Percentiles rank a stretch among this genome's conserved stretches.
phyloP scores from a whole-genome alignment of 2,888 invertebrate genomes.

The Luperina nickerlii region DNA sequence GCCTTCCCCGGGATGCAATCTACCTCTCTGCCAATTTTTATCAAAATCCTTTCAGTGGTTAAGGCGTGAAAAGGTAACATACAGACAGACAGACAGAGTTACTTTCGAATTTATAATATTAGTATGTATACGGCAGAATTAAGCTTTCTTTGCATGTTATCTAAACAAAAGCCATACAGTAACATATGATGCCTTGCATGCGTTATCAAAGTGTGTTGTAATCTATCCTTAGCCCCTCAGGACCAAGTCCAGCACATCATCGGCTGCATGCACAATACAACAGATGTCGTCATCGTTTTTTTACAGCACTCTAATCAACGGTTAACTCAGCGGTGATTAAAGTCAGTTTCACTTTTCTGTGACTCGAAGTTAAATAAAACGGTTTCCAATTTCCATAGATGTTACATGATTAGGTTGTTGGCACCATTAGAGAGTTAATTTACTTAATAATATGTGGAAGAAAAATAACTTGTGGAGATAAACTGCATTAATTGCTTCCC shows the following conservation, averaged over 20 bases:
- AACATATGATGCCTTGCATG: neutral
- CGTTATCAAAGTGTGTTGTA: conserved; percentile 10
- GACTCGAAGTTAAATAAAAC: conserved; percentile 38
- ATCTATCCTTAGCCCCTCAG: neutral
- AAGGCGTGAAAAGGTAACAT: no score
- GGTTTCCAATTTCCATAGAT: conserved; percentile 53
- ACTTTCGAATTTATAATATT: no score
- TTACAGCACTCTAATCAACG: conserved; percentile 24
- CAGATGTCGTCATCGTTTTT: conserved; percentile 1
- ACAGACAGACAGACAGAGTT: no score
- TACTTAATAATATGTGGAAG: conserved; percentile 28
- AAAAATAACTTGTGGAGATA: conserved; percentile 23
- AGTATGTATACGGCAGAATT: neutral
- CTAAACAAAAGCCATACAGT: conserved; percentile 14
- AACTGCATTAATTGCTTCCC: conserved; percentile 17
- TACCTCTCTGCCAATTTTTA: no score
- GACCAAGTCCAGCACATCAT: neutral
- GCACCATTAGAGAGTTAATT: conserved; percentile 43
- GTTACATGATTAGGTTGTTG: conserved; percentile 48
- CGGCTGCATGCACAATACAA: conserved; percentile 27
- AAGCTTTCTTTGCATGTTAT: conserved; percentile 16
- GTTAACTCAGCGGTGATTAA: conserved; percentile 39
- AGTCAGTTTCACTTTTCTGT: conserved; percentile 61
- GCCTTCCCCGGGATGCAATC: no score
- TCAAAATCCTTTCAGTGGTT: no score